Base-by-base conservation (phyloP, 2,797 vertebrate species). In the Poecilia gillii region DNA sequence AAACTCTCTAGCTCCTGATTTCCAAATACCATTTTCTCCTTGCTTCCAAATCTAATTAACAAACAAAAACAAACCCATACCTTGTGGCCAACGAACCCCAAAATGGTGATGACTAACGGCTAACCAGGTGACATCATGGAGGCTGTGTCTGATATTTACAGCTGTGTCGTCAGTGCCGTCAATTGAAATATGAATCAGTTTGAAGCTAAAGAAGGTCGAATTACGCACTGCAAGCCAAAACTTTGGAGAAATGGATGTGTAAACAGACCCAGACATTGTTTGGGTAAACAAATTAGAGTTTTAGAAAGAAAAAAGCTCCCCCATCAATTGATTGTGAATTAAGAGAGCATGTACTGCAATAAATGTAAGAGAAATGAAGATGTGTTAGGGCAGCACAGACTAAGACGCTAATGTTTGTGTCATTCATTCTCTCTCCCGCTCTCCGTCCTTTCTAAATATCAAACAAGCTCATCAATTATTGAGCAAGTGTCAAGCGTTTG, bases 391-490 rank as follows among this genome's bases (percentile, higher is more conserved):
- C 46, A 55, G 8, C 41, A 4, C 8, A 51, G 70, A 59, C 49
- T 62, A 73, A 73, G 1, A 39, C 72, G 64, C 36, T 64, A 66
- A 74, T 66, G 57, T 71, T 72, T 31, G 6, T 64, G 16, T 73
- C 41, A 20, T 70, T 74, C 31, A 13, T 76, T 57, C 51, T 66
- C 72, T 70, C 46, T 73, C 82, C 66, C 12, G 23, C 66, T 53
- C 81, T 70, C 66, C 59, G 80, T 53, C 49, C 12, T 28, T 25
- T 81, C 83, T 88, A 91, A 90, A 93, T 91, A 93, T 89, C 86
- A 91, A 93, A 92, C 88, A 84, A 59, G 78, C 84, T 89, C 86
- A 88, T 95, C 89, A 93, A 94, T 95, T 93, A 93, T 93, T 93
- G 87, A 93, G 86, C 2, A 55, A 84, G 81, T 84, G 84, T 78